A percentile compares a stretch with the other conserved stretches of the same genome.
phyloP scores from a whole-genome alignment of 2,797 vertebrate species.

The Perodicticus potto region DNA sequence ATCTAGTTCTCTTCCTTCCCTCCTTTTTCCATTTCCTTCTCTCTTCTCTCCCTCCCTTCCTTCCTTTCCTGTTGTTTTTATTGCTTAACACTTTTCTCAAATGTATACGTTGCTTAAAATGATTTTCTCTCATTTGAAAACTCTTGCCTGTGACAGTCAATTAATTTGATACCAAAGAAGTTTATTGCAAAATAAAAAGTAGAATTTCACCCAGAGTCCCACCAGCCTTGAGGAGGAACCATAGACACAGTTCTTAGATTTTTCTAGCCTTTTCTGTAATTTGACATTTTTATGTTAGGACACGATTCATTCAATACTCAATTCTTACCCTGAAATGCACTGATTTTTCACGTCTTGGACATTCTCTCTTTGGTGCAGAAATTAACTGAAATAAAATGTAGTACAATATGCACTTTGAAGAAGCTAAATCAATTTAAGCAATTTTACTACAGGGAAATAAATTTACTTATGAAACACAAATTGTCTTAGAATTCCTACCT shows the following conservation, averaged over 20 bases:
- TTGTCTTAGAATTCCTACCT: slow-evolving; percentile 54
- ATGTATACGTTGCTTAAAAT: slow-evolving; percentile 55
- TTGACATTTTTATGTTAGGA: slow-evolving; percentile 61
- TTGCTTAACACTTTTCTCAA: slow-evolving; percentile 18
- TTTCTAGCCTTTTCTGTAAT: slow-evolving; percentile 64
- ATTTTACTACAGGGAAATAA: slow-evolving; percentile 59
- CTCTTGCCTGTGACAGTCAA: neutral
- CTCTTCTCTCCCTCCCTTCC: neutral
- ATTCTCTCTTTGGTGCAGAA: slow-evolving; percentile 49
- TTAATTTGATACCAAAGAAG: slow-evolving; percentile 49
- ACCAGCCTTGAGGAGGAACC: neutral
- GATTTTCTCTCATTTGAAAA: slow-evolving; percentile 57
- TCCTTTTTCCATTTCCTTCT: neutral
- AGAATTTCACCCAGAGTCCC: slow-evolving; percentile 49
- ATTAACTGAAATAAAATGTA: slow-evolving; percentile 61
- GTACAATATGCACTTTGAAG: slow-evolving; percentile 44
- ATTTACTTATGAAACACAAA: slow-evolving; percentile 62
- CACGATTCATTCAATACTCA: slow-evolving; percentile 31
- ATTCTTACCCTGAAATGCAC: slow-evolving; percentile 34
- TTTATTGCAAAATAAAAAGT: slow-evolving; percentile 61
- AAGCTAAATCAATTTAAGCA: slow-evolving; percentile 35
- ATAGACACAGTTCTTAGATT: slow-evolving; percentile 30
- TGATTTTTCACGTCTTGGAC: slow-evolving; percentile 58
- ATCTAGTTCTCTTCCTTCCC: no score
- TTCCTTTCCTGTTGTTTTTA: neutral